phyloP scores from a whole-genome alignment of 30 jellyfish, hydroid and myxozoan species.

The Hydractinia symbiolongicarpus region DNA sequence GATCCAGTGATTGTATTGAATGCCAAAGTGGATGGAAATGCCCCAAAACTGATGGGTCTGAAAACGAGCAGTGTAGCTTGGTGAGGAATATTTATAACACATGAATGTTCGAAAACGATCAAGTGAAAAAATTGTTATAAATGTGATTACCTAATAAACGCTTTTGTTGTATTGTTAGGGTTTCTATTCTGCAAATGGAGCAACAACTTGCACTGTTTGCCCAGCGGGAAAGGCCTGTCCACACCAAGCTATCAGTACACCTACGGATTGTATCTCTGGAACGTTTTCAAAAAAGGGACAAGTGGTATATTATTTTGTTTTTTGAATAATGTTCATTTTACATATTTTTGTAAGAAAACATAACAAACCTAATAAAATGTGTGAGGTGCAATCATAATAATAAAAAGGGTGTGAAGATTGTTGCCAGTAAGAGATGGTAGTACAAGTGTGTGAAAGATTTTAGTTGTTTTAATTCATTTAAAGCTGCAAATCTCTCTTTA shows the following conservation, averaged over 20 bases:
- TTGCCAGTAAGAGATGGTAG: too few relatives aligned
- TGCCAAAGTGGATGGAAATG: conserved; percentile 51
- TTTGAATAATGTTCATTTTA: too few relatives aligned
- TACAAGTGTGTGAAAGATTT: too few relatives aligned
- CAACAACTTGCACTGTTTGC: conserved; percentile 65
- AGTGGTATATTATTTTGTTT: conserved; percentile 52
- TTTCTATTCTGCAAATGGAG: conserved; percentile 63
- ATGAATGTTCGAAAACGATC: too few relatives aligned
- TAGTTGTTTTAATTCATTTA: too few relatives aligned
- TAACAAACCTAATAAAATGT: too few relatives aligned
- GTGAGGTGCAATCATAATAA: too few relatives aligned
- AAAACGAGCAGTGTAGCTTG: conserved; percentile 56
- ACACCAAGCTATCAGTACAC: conserved; percentile 37
- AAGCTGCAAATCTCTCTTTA: too few relatives aligned
- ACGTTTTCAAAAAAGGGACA: conserved; percentile 69
- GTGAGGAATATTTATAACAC: conserved; percentile 33
- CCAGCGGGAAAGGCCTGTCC: conserved; percentile 95
- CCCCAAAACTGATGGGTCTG: conserved; percentile 80
- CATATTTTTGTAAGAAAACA: too few relatives aligned
- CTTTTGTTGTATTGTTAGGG: conserved; percentile 53
- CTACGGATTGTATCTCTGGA: conserved; percentile 79
- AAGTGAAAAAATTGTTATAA: too few relatives aligned
- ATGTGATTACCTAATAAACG: too few relatives aligned
- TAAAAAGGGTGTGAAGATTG: too few relatives aligned
- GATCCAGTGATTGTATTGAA: conserved; percentile 51